phyloP scores from a whole-genome alignment of 2,888 invertebrate genomes.

The Thecophora atra region DNA sequence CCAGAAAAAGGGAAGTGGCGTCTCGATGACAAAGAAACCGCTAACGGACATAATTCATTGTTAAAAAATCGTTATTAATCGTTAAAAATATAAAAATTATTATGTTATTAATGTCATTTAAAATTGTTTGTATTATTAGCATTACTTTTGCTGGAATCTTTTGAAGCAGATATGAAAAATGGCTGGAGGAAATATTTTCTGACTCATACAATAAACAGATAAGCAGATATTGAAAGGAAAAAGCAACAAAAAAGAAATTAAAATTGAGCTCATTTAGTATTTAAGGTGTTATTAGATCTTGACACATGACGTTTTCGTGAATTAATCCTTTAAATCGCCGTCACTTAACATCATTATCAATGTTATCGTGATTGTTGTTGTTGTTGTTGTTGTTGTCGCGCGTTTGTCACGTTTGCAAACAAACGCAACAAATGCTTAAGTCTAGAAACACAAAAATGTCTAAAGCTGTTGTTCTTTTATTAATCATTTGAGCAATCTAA shows the following conservation, averaged over 20 bases:
- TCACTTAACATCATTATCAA: neutral
- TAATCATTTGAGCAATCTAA: constrained; percentile 9
- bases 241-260: neutral
- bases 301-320: neutral
- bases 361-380: constrained; percentile 3
- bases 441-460: neutral
- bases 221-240: neutral
- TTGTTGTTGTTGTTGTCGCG: constrained; percentile 20
- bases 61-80: constrained; percentile 1
- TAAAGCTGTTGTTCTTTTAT: neutral
- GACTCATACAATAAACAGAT: neutral
- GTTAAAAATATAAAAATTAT: neutral
- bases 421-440: constrained; percentile 10
- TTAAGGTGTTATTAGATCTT: neutral
- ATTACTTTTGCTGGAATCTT: neutral
- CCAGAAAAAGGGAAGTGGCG: neutral
- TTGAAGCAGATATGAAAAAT: neutral
- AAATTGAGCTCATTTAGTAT: no score
- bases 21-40: neutral
- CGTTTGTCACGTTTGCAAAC: constrained; percentile 21
- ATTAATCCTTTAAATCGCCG: constrained; percentile 1
- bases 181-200: no score
- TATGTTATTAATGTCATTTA: no score
- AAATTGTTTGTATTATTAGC: neutral
- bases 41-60: neutral